These are phyloP conservation scores for Neopelma chrysocephalum DNA, from an alignment of 2,797 vertebrate genomes.

Conservation along the genomic window DNA sequence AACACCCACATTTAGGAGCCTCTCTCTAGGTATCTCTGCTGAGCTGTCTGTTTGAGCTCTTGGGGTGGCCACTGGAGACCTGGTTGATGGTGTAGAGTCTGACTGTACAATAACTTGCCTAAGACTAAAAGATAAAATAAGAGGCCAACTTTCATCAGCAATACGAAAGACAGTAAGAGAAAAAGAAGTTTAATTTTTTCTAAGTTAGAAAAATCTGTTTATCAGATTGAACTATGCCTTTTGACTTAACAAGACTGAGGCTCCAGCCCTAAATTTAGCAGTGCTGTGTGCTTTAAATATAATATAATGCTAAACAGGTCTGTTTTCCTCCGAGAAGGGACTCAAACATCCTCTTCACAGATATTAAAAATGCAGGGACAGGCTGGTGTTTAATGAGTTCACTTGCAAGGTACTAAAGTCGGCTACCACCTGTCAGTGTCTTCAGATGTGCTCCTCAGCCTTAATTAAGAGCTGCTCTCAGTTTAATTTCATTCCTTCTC, in stretches of 20 bases:
- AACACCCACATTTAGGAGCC: not conserved
- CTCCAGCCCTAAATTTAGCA: not conserved
- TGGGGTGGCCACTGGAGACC: not conserved
- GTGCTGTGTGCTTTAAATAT: not conserved
- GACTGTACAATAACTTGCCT: conserved; percentile 23
- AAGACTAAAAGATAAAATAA: conserved; percentile 34
- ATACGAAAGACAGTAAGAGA: conserved; percentile 17
- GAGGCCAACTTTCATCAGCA: not conserved
- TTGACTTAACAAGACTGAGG: not conserved
- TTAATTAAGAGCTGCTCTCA: conserved; percentile 71
- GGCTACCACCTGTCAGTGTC: conserved; percentile 41
- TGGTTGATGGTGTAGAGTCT: not conserved
- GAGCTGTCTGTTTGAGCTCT: not conserved
- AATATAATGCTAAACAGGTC: not conserved
- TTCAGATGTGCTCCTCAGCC: conserved; percentile 27
- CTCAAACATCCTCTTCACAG: not conserved
- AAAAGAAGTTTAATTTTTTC: not conserved
- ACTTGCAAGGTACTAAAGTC: conserved; percentile 11
- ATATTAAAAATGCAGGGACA: conserved; percentile 12
- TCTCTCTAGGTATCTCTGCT: not conserved
- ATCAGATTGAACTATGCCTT: not conserved
- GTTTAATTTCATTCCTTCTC: conserved; percentile 61
- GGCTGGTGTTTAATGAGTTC: conserved; percentile 39
- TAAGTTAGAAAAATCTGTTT: not conserved
- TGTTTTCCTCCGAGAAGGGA: not conserved